phyloP scores from a whole-genome alignment of 2,113 vertebrate genomes.

The Gulo gulo region DNA sequence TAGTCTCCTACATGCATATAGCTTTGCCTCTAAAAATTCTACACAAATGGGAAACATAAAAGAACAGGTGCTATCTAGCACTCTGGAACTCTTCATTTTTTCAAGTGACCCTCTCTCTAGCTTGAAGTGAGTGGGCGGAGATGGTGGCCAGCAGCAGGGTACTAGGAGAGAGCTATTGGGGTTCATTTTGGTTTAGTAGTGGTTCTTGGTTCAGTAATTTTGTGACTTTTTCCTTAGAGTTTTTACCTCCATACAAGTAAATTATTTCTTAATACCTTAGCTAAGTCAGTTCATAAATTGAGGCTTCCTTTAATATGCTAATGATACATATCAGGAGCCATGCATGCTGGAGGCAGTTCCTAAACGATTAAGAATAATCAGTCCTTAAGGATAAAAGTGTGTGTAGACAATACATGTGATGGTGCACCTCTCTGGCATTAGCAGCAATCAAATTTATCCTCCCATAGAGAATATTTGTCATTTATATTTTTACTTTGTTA shows the following conservation, averaged over 20 bases:
- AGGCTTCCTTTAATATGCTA: neutral
- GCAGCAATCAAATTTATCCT: neutral
- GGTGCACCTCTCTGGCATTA: neutral
- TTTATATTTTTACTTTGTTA: neutral
- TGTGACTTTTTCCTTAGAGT: neutral
- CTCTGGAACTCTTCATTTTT: neutral
- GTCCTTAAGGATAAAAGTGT: neutral
- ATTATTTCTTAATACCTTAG: neutral
- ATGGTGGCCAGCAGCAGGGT: neutral
- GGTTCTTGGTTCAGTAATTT: neutral
- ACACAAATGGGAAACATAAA: neutral
- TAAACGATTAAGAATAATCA: neutral
- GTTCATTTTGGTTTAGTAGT: neutral
- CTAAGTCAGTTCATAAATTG: neutral
- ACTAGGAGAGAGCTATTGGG: rapidly evolving
- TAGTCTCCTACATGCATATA: neutral
- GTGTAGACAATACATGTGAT: neutral
- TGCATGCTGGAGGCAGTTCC: neutral
- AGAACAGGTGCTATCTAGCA: neutral
- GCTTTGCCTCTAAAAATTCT: neutral
- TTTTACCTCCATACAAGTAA: neutral
- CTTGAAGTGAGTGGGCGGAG: neutral
- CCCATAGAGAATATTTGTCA: neutral
- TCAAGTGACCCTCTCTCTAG: neutral
- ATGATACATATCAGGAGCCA: neutral